These are phyloP conservation scores for Nomada goodeniana DNA, from an alignment of 2,888 invertebrate species.

Conservation along the genomic window DNA sequence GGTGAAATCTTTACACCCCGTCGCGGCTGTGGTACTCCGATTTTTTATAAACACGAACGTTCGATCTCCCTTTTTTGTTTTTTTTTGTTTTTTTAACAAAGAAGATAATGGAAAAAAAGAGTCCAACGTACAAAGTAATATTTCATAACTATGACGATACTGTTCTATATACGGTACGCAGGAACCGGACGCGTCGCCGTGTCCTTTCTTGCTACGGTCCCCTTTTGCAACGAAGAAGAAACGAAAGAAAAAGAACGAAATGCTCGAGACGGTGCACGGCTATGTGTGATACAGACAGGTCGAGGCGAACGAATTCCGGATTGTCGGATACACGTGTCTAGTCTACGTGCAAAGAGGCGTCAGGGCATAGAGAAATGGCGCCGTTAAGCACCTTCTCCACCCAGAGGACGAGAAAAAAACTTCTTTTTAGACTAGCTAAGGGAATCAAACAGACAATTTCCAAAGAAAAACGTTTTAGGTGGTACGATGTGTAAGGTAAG, in stretches of 20 bases:
- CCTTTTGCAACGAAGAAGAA: neutral
- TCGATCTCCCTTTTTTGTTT: neutral
- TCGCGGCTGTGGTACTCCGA: conserved; percentile 6
- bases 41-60: conserved; percentile 34
- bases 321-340: conserved; percentile 63
- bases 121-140: conserved; percentile 49
- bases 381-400: conserved; percentile 3
- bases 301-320: conserved; percentile 15
- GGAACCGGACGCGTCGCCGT: conserved; percentile 8
- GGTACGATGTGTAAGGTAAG: conserved; percentile 47
- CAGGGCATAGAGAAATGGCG: conserved; percentile 4
- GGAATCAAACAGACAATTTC: conserved; percentile 29
- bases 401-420: neutral
- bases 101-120: conserved; percentile 8
- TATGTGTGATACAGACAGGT: conserved; percentile 60
- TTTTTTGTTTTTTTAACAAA: conserved; percentile 16
- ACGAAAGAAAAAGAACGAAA: neutral
- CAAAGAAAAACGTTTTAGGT: conserved; percentile 36
- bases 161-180: conserved; percentile 11
- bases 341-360: conserved; percentile 67
- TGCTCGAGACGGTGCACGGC: conserved; percentile 60
- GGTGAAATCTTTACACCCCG: neutral
- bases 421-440: conserved; percentile 16
- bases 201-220: neutral
- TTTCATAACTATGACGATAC: conserved; percentile 18